Evolutionary conservation across 2,888 invertebrate genomes (phyloP), one percentile per base, ranked within the genome.

Genomic region (Oligia latruncula): DNA sequence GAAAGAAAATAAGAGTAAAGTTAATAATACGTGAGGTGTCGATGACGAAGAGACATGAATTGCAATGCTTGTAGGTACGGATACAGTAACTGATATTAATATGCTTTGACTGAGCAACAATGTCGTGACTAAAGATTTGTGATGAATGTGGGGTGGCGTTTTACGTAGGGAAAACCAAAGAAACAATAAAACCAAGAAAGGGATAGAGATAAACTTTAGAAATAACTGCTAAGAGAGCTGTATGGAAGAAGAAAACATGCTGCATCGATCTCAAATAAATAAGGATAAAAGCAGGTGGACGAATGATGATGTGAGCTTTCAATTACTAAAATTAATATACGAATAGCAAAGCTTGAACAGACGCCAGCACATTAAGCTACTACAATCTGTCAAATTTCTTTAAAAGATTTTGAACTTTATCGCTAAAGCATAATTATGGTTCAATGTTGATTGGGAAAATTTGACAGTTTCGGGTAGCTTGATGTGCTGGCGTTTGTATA

Each of bases 1-100:
- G 8, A 74, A 83, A 23, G 82, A 88, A 87, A 88, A 84, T 72
- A 84, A 88, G 60, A 88, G 85, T 83, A 71, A 74, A 20, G n/a
- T 20, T 52, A n/a, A 4, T 35, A 60, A 13, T 66, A 60, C 15
- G 15, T 29, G 40, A 66, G 13, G 8, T 70, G 20, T 46, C 52
- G 15, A 46, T 77, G 65, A 17, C 35, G 20, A 70, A 60, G 35
- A 76, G 6, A 52, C 15, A 35, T 5, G 43, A 71, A 43, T 58
- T 17, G 29, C 8, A 71, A 40, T 6, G 0, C n/a, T 11, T 40
- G 3, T 13, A 46, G 23, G 15, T 35, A 13, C 8, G 8, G 15
- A 9, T 55, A 43, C 2, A n/a, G 23, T 55, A 13, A 46, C 29
- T 17, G 15, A n/a, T n/a, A 60, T 60, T 60, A 60, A n/a, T n/a